Evolutionary conservation across 2,888 invertebrate species (phyloP), one percentile per base, ranked within the genome.

Genomic region (Philaethria dido): DNA sequence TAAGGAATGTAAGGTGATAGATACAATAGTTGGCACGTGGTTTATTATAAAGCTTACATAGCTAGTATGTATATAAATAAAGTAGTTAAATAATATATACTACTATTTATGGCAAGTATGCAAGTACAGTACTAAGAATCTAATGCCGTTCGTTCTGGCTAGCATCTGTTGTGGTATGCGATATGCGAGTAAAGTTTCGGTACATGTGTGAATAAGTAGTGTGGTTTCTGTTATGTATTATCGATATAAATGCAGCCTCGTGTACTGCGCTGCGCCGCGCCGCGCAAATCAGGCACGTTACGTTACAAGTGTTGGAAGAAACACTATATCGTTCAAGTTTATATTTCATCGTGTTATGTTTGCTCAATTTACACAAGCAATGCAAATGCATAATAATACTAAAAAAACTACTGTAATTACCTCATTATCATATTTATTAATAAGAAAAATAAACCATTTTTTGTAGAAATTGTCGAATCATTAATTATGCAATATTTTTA

Each of bases 151-250:
- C 45, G 44, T 45, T 60, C 59, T 60, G 47, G 29, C 29, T 18
- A 60, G 20, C 60, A 60, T 47, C 18, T 60, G 45, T 33, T 47
- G 60, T 45, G 55, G 39, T 36, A 57, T 42, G 36, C 39, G 45
- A 60, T 60, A 60, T 29, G 29, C 60, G 16, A n/a, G 16, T 45
- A 14, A 16, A 11, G 14, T 42, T 25, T 29, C n/a, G 9, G 29
- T 59, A 25, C 44, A 20, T 33, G 52, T 52, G 45, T 60, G 45
- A 45, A 45, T 45, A 9, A 44, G 44, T 16, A 60, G 29, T 45
- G 25, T 59, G 22, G 42, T 59, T 29, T 59, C 29, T 44, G 45
- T 59, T 59, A 45, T 59, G 60, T 45, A 45, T 60, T 60, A 45
- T 44, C 59, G 25, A 42, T 39, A 45, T 45, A 60, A 45, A 60